These are phyloP conservation scores for Oncorhynchus keta DNA, from an alignment of 2,113 vertebrate species.

Conservation along the genomic window DNA sequence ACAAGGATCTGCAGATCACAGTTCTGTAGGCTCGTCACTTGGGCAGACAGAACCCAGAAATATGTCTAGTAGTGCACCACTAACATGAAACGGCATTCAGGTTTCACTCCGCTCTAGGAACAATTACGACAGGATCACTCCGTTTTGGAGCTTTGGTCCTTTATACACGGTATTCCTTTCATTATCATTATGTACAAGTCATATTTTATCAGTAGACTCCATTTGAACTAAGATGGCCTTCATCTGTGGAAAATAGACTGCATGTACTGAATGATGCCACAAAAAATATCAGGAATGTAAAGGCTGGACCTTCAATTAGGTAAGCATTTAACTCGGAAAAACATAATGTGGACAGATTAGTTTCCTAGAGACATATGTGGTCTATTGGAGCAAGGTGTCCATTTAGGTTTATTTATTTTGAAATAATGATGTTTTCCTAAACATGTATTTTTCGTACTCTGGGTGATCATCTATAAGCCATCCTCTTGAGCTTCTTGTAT, in stretches of 20 bases:
- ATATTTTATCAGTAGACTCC: no score
- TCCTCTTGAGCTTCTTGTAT: background rate
- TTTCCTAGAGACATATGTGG: background rate
- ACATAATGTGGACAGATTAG: no score
- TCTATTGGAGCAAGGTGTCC: background rate
- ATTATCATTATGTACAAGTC: no score
- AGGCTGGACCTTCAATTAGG: background rate
- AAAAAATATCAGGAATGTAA: background rate
- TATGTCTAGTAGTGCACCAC: background rate
- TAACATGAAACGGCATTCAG: background rate
- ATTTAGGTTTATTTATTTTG: background rate
- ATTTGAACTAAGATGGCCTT: no score
- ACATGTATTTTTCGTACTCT: background rate
- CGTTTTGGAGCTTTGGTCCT: no score
- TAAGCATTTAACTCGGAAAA: background rate
- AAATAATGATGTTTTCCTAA: background rate
- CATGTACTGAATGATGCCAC: no score
- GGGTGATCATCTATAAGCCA: background rate
- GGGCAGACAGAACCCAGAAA: conserved; percentile 1
- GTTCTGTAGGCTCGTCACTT: background rate
- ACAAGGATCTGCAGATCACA: conserved; percentile 34
- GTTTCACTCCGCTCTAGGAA: background rate
- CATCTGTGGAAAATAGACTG: no score
- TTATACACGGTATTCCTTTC: no score
- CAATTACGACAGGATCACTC: background rate